Base-by-base conservation (phyloP, 2,797 vertebrate genomes). In the Rhinichthys osculus region DNA sequence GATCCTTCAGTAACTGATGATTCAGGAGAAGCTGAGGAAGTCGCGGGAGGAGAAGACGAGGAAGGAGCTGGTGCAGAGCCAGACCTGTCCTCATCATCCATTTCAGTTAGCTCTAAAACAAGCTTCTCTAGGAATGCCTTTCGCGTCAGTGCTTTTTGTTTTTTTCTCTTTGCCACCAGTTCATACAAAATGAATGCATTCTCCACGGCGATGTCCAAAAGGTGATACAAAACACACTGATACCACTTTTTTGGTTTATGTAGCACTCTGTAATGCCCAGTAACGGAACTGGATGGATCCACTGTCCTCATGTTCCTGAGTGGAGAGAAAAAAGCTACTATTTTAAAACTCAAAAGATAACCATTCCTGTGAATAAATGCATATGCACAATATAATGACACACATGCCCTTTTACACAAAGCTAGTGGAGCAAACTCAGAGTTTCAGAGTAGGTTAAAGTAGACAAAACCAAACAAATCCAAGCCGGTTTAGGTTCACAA, bases 161-260 rank as follows among this genome's bases (percentile, higher is more conserved):
- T 57, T 54, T 83, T 69, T 16, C 7, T 30, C 74, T 77, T 42
- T 3, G 78, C 44, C 16, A 84, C 87, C 66, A 92, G 91, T 71
- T 92, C 92, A 69, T 93, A 88, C 2, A 95, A 86, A 38, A 94
- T 91, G 57, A 92, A 94, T 7, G 92, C 90, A 3, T 94, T 94
- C 40, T 93, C 93, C 0, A 91, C 90, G 14, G 93, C 91, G 23
- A 95, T 93, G 84, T 94, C 93, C 82, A 94, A 88, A 84, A 94
- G 92, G 66, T 94, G 93, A 52, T 91, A 93, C 81, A 94, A 94
- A n/a, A 94, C 66, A 3, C 91, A 93, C 76, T 93, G 93, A 88
- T 94, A 94, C 94, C 94, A 95, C 69, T 88, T 91, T 6, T 70
- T 88, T 1, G 91, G 93, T 79, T 94, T 93, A 23, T 93, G 92